Base-by-base conservation (phyloP, 2,113 vertebrate species). In the Paramisgurnus dabryanus region DNA sequence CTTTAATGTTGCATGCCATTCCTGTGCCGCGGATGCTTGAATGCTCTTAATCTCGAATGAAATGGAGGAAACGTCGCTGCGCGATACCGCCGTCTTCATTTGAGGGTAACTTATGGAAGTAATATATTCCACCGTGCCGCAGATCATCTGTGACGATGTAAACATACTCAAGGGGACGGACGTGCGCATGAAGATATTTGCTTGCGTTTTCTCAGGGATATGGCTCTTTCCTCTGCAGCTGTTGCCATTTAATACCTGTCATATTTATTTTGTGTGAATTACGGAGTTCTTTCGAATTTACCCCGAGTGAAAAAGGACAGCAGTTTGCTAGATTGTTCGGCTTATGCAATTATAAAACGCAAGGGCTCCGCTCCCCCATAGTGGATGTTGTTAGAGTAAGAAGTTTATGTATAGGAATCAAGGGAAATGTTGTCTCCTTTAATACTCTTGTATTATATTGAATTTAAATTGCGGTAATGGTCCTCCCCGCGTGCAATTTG, bases 71-170 rank as follows among this genome's bases (percentile, higher is more conserved):
- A 88, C 87, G 86, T 88, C 87, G 47, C 82, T 85, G 88, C 88
- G 91, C 89, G 90, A 91, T 92, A 90, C 90, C 88, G 89, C 86
- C 82, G 87, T 90, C 89, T 93, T 89, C 90, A 90, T 91, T 92
- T 90, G 91, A 89, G 90, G 89, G 84, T 92, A 92, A 92, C 88
- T 91, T 93, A 92, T 93, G 90, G 90, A 88, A 89, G 90, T 92
- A 93, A 93, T 93, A 93, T 91, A 83, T 83, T 81, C 63, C 74
- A 76, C 27, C 90, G 86, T 84, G 87, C 77, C 83, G 82, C 87
- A 86, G 86, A 82, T 89, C 87, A 89, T 86, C 83, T 78, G 83
- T 83, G 82, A 83, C 43, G 81, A 85, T 87, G 87, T 91, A 91
- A 91, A 91, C 88, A 87, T 76, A 83, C 90, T 89, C 88, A 85